Base-by-base conservation (phyloP, 2,113 vertebrate genomes). In the Noturus placidus region DNA sequence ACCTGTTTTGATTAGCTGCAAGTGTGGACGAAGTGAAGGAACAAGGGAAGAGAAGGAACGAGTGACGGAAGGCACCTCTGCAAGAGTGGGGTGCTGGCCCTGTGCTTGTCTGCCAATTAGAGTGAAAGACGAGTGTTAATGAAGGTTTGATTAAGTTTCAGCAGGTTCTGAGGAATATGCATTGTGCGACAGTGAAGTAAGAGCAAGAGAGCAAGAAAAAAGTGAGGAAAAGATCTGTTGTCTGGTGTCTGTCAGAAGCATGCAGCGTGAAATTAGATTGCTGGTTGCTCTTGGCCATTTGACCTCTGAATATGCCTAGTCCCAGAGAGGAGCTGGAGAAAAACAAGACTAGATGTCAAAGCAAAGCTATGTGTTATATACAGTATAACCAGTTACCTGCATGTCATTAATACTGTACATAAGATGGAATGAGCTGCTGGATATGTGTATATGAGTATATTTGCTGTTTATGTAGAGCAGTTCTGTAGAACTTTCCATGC, bases 231-330 rank as follows among this genome's bases (percentile, higher is more conserved):
- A 91, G 92, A 95, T 94, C 93, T n/a, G n/a, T n/a, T n/a, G 90
- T 92, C 91, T 84, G n/a, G 84, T 91, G 93, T 90, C 93, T 93
- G 92, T 94, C 92, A 92, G 91, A 94, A 86, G 92, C 92, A 94
- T 89, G 88, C 89, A 83, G 93, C 94, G 94, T 94, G 93, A 95
- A 96, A 95, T 94, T 95, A 93, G 94, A 94, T 94, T 93, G 94
- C 93, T 94, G 92, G 91, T 91, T 30, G 85, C 87, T 92, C 92
- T 90, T 92, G 86, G 92, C 93, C 93, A 94, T 81, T 91, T 93
- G 93, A 94, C 94, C 94, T 2, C 4, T 27, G 84, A 87, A 61
- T 88, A 52, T 83, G 57, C 57, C 81, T 82, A 70, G n/a, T 50
- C 13, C 86, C 30, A n/a, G 69, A 87, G 81, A 87, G 25, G 9